A percentile compares a stretch with the other conserved stretches of the same genome.
phyloP scores from a whole-genome alignment of 2,797 vertebrate species.

The Eospalax fontanierii region DNA sequence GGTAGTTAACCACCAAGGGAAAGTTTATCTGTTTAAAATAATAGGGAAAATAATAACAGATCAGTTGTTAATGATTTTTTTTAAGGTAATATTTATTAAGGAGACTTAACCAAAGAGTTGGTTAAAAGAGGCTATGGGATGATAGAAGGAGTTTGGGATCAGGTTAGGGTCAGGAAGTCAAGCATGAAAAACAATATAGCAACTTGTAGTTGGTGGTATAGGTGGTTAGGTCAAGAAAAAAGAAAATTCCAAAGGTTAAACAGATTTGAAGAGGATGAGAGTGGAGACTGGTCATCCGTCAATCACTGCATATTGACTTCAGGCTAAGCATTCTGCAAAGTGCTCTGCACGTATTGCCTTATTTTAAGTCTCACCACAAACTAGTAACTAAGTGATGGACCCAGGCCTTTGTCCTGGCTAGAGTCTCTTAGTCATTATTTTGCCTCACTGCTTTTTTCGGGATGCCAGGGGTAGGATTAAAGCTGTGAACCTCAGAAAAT shows the following conservation, averaged over 20 bases:
- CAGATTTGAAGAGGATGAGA: not conserved
- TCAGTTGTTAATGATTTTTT: constrained; percentile 30
- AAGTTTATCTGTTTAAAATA: constrained; percentile 10
- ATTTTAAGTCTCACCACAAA: constrained; percentile 33
- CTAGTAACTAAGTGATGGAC: constrained; percentile 22
- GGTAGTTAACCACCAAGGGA: not conserved
- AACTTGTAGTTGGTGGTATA: constrained; percentile 35
- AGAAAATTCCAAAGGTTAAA: constrained; percentile 28
- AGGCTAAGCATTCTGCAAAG: constrained; percentile 36
- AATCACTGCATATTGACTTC: constrained; percentile 26
- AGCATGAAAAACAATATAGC: constrained; percentile 8
- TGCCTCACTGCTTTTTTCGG: not conserved
- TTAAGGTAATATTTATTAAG: not conserved
- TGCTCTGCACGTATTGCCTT: not conserved
- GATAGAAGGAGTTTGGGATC: constrained; percentile 2
- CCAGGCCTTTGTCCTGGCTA: constrained; percentile 1
- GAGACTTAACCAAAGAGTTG: constrained; percentile 46
- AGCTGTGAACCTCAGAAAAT: constrained; percentile 56
- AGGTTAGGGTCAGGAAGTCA: constrained; percentile 2
- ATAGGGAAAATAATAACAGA: not conserved
- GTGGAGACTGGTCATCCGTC: not conserved
- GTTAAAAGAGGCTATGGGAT: constrained; percentile 27
- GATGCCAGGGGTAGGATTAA: constrained; percentile 43
- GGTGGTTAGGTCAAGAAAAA: constrained; percentile 41
- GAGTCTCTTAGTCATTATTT: constrained; percentile 37